phyloP scores from a whole-genome alignment of 2,113 vertebrate genomes.

The Spea bombifrons region DNA sequence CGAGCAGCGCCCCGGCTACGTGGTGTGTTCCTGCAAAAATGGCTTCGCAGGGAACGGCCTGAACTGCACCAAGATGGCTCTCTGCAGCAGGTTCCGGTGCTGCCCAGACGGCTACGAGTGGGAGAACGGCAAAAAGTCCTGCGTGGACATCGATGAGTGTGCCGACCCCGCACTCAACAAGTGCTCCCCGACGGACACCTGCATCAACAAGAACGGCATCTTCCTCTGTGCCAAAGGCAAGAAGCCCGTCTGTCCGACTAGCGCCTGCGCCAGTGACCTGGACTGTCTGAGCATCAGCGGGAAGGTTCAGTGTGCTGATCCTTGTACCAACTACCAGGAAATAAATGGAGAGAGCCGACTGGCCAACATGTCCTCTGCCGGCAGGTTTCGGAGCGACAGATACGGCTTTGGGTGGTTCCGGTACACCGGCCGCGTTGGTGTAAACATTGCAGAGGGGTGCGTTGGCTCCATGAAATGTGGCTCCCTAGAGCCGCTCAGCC shows the following conservation, averaged over 20 bases:
- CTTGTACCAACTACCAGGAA: neutral
- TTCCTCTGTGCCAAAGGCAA: neutral
- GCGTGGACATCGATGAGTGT: slow-evolving; percentile 17
- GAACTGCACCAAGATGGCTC: neutral
- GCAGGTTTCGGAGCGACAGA: slow-evolving; percentile 11
- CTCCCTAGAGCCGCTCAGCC: slow-evolving; percentile 11
- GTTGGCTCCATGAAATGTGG: slow-evolving; percentile 16
- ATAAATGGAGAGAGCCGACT: slow-evolving; percentile 4
- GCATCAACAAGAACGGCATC: slow-evolving; percentile 10
- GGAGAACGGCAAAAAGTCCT: neutral
- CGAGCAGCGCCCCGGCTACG: neutral
- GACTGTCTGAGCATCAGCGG: slow-evolving; percentile 1
- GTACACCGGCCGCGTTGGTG: neutral
- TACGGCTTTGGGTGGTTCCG: slow-evolving; percentile 33
- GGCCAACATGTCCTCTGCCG: neutral
- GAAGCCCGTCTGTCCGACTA: neutral
- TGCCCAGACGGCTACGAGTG: slow-evolving; percentile 10
- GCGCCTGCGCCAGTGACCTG: neutral
- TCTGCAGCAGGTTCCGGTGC: neutral
- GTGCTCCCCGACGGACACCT: slow-evolving; percentile 1
- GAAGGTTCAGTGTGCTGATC: slow-evolving; percentile 3
- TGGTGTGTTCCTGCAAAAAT: slow-evolving; percentile 1
- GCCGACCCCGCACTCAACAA: neutral
- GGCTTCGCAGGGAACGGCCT: slow-evolving; percentile 1
- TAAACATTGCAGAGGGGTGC: neutral